Base-by-base conservation (phyloP, 2,888 invertebrate genomes). In the Schizotus pectinicornis region DNA sequence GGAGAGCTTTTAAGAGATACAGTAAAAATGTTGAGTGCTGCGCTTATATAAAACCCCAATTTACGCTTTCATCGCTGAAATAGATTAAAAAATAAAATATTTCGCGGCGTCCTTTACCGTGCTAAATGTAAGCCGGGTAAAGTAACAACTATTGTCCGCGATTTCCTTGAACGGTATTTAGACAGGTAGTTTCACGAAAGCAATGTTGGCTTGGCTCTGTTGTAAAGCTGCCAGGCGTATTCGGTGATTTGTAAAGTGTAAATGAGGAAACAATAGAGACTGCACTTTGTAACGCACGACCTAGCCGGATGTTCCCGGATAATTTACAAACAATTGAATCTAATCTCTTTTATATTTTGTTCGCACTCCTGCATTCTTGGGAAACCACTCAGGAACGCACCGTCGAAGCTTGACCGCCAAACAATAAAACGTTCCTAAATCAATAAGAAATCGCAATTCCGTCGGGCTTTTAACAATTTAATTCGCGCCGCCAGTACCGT, bases 11-110 rank as follows among this genome's bases (percentile, higher is more conserved):
- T 58, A 58, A 50, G 53, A 48, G 43, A 58, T 53, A 48, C 43
- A 55, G 33, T 52, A 52, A 57, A 56, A 57, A 57, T 57, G 52
- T 52, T 57, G 57, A 57, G 57, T 52, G 57, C 57, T 52, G 12
- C 57, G 52, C 52, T 52, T 57, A 36, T 50, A 47, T 41, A 57
- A 57, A 52, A 52, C 13, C 48, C 43, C 36, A 52, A 58, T 58
- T 57, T 41, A 48, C 52, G 58, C 53, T 53, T 53, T 41, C 52
- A 48, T 33, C 37, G 35, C 50, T 56, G 38, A 50, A 31, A 53
- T 42, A 42, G 43, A 58, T 58, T 58, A 58, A 53, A 58, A 58
- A 58, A 49, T 22, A 49, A n/a, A 7, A 41, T 6, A 13, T 50
- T 50, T 50, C 34, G 22, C 13, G 39, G 41, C 50, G 35, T 41